Conservation (phyloP, 2,113 vertebrate genomes). For the Hystrix brachyura region DNA sequence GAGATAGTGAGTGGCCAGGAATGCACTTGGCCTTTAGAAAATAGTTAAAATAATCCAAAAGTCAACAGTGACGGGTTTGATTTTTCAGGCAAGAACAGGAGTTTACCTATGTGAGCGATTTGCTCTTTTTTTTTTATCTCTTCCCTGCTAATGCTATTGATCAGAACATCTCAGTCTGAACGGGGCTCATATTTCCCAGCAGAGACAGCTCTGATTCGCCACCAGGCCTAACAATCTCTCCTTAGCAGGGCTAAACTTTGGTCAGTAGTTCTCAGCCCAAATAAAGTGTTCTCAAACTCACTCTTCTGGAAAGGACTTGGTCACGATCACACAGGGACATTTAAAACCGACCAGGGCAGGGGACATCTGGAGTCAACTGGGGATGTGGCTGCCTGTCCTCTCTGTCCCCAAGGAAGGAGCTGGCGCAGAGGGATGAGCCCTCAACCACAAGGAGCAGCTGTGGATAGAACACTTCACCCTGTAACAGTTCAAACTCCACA, state of each 20-base stretch:
- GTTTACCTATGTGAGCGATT: not conserved
- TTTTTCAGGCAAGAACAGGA: not conserved
- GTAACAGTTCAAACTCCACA: not conserved
- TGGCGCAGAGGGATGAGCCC: not conserved
- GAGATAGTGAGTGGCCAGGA: not conserved
- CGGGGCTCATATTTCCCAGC: not conserved
- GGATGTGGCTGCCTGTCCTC: not conserved
- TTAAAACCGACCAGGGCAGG: not conserved
- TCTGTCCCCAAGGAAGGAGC: not conserved
- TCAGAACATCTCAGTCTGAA: not conserved
- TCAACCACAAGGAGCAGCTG: too few relatives aligned
- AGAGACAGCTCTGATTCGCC: not conserved
- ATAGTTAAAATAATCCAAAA: not conserved
- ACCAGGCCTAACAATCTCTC: not conserved
- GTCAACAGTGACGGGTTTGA: not conserved
- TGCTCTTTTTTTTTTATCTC: not conserved
- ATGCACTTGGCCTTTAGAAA: not conserved
- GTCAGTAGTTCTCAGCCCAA: constrained; percentile 23
- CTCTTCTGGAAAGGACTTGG: constrained; percentile 54
- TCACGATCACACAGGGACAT: not conserved
- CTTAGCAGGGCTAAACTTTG: not conserved
- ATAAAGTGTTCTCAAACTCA: not conserved
- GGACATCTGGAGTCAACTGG: not conserved
- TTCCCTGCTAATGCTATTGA: not conserved
- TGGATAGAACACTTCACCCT: not conserved